A percentile compares a stretch with the other conserved stretches of the same genome.
Conservation (phyloP, 2,888 invertebrate species). For the Polia nebulosa region DNA sequence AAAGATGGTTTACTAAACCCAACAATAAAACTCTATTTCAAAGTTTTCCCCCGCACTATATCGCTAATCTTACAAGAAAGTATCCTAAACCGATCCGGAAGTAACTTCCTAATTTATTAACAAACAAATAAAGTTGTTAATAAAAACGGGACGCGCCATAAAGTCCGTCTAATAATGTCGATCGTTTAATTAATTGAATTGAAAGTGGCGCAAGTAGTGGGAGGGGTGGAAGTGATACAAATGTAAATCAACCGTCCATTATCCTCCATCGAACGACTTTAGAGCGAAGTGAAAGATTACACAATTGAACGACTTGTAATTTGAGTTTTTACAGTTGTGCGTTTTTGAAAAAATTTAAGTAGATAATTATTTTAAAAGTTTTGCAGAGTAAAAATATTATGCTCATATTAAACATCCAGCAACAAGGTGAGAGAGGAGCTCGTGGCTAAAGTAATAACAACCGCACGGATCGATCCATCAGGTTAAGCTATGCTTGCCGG, state of each 20-base stretch:
- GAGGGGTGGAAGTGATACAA: conserved; percentile 54
- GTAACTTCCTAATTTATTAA: conserved; percentile 28
- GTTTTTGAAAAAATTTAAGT: background rate
- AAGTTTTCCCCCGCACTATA: background rate
- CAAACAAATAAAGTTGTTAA: conserved; percentile 40
- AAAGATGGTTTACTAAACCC: no score
- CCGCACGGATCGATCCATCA: no score
- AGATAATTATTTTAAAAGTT: no score
- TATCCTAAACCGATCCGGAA: background rate
- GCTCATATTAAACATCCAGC: no score
- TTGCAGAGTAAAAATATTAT: no score
- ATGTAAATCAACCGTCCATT: conserved; percentile 67
- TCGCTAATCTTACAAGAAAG: conserved; percentile 1
- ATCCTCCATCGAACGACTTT: conserved; percentile 37
- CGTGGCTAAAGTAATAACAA: no score
- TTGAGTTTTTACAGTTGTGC: background rate
- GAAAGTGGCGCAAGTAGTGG: conserved; percentile 16
- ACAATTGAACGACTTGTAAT: conserved; percentile 21
- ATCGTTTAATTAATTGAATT: conserved; percentile 60
- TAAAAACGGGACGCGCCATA: conserved; percentile 47
- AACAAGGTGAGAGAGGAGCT: no score
- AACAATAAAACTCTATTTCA: background rate
- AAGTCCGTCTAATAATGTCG: conserved; percentile 49
- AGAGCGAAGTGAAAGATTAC: conserved; percentile 52
- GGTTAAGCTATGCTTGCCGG: no score